Conservation (phyloP, 2,797 vertebrate genomes). For the Danio tinwini region DNA sequence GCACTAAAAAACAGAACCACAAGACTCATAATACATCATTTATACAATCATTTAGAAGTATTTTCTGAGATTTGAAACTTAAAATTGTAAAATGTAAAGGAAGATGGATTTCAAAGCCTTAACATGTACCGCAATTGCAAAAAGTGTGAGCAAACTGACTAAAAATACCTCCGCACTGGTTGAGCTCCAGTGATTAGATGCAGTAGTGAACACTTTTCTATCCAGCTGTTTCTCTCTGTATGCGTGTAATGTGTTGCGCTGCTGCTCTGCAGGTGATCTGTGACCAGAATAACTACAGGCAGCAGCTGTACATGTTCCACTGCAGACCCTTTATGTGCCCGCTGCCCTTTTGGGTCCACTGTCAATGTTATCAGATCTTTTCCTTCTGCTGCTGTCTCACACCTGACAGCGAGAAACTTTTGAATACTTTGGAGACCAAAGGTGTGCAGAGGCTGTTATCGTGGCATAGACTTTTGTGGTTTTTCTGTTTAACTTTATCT, state of each 20-base stretch:
- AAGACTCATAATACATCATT: no score
- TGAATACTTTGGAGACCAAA: slow-evolving; percentile 35
- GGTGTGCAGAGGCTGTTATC: slow-evolving; percentile 25
- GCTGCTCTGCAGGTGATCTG: slow-evolving; percentile 10
- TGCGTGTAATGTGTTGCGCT: not conserved
- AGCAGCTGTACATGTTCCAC: not conserved
- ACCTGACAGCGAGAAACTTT: slow-evolving; percentile 38
- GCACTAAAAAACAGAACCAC: no score
- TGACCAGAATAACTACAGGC: slow-evolving; percentile 34
- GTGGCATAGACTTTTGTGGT: not conserved
- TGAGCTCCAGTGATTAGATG: not conserved
- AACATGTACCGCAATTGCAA: not conserved
- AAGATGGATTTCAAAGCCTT: not conserved
- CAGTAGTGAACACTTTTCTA: not conserved
- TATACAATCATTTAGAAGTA: no score
- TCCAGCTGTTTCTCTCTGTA: not conserved
- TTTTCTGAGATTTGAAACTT: no score
- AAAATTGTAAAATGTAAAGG: not conserved
- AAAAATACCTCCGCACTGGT: not conserved
- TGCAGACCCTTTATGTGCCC: slow-evolving; percentile 20
- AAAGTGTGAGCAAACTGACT: not conserved
- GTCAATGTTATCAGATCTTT: slow-evolving; percentile 43
- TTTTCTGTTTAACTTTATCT: slow-evolving; percentile 20
- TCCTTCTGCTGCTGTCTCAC: slow-evolving; percentile 3
- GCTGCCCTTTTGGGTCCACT: slow-evolving; percentile 15